phyloP scores from a whole-genome alignment of 2,113 vertebrate species.

The Morone saxatilis region DNA sequence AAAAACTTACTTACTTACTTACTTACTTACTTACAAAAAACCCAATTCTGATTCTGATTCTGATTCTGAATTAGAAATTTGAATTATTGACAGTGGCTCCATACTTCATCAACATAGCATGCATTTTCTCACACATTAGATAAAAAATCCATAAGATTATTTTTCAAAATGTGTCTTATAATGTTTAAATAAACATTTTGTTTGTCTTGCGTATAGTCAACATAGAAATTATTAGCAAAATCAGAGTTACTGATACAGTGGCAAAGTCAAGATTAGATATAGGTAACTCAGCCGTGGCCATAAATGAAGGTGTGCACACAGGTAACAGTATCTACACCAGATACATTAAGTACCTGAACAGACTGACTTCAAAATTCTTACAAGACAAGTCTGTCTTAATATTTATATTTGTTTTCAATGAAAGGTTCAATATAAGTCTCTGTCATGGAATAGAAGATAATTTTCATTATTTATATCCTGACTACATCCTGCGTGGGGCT shows the following conservation, averaged over 20 bases:
- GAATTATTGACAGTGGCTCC: not conserved
- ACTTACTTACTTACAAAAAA: no score
- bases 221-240: constrained; percentile 17
- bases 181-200: not conserved
- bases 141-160: not conserved
- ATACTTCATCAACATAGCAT: not conserved
- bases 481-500: not conserved
- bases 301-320: not conserved
- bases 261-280: not conserved
- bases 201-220: not conserved
- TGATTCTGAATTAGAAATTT: not conserved
- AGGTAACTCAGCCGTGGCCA: not conserved
- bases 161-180: not conserved
- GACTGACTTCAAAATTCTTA: no score
- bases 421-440: not conserved
- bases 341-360: not conserved
- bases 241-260: not conserved
- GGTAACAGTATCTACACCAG: not conserved
- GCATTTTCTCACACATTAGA: not conserved
- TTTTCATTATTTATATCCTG: constrained; percentile 12
- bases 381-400: constrained; percentile 3
- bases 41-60: no score
- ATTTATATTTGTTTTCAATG: not conserved
- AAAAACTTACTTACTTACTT: no score
- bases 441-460: not conserved